Evolutionary conservation across 1,140 invertebrate genomes (phyloP).

Genomic region (Sitobion miscanthi): DNA sequence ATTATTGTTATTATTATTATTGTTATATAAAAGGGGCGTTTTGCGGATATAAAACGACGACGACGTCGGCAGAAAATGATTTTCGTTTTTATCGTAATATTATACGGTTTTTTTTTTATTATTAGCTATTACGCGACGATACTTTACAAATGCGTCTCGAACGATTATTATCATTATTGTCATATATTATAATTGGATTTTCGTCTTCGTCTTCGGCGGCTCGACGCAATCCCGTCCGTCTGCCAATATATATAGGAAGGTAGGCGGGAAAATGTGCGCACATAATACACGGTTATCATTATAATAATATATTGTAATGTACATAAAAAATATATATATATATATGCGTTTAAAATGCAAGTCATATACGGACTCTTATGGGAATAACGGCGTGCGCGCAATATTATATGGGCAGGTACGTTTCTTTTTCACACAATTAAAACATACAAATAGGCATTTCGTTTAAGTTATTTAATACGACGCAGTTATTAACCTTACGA

Average conservation of each 20-base stretch:
- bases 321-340: background rate
- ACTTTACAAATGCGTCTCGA: background rate
- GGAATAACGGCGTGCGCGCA: background rate
- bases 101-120: background rate
- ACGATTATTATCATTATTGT: background rate
- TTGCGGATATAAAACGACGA: background rate
- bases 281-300: background rate
- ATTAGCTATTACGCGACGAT: background rate
- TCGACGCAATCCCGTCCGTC: background rate
- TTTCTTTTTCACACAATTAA: constrained; percentile 16
- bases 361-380: background rate
- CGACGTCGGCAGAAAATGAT: background rate
- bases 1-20: background rate
- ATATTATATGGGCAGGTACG: background rate
- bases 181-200: constrained; percentile 1
- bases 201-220: background rate
- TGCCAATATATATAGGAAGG: background rate
- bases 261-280: background rate
- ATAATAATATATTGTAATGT: background rate
- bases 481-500: background rate
- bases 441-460: background rate
- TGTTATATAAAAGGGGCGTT: background rate
- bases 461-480: background rate
- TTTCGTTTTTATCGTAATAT: background rate
- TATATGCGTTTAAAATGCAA: background rate